Percentiles rank a stretch among this genome's conserved stretches.
Evolutionary conservation across 1,140 invertebrate genomes (phyloP).

Genomic region (Paraescarpia echinospica): DNA sequence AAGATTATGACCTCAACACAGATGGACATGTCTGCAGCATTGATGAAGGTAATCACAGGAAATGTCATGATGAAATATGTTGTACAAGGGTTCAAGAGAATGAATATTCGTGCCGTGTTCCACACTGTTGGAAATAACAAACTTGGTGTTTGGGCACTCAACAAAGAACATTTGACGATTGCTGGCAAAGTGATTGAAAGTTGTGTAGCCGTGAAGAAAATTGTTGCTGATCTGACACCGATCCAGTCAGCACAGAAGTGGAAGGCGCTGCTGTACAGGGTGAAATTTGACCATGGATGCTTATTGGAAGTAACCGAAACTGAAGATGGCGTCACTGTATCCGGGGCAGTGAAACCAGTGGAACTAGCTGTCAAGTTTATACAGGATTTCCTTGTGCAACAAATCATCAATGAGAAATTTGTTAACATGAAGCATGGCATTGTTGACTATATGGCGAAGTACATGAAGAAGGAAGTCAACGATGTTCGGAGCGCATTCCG

Average conservation of each 20-base stretch:
- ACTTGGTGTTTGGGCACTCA: neutral
- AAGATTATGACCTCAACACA: neutral
- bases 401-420: neutral
- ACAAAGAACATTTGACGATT: neutral
- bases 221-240: neutral
- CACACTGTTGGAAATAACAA: neutral
- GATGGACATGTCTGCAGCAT: neutral
- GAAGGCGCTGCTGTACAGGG: neutral
- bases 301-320: neutral
- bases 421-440: neutral
- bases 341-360: neutral
- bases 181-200: neutral
- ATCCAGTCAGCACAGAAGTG: neutral
- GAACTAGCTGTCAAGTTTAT: neutral
- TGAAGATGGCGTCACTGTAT: neutral
- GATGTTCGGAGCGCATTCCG: neutral
- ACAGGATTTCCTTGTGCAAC: neutral
- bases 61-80: neutral
- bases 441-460: neutral
- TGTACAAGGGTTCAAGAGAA: neutral
- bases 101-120: neutral
- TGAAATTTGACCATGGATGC: neutral
- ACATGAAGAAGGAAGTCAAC: neutral
- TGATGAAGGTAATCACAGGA: neutral
- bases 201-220: neutral